Evolutionary conservation across 2,888 invertebrate species (phyloP).

Genomic region (Metopia argyrocephala): DNA sequence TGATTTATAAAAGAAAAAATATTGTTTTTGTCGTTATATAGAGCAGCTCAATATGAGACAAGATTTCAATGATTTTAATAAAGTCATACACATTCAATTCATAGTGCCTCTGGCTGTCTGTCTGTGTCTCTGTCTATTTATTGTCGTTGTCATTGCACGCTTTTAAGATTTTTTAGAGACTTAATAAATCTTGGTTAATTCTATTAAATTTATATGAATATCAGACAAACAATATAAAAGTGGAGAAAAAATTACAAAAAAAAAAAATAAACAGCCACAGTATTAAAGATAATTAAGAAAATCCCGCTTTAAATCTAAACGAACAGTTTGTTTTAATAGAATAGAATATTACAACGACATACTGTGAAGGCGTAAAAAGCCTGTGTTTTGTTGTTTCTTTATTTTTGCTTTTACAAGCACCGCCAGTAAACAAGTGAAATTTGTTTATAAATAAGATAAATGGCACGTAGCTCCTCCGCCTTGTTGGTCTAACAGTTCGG

Average conservation of each 20-base stretch:
- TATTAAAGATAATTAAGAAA: not conserved
- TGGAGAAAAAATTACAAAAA: not conserved
- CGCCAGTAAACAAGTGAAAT: too few relatives aligned
- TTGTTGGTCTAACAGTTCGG: too few relatives aligned
- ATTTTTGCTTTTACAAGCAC: slow-evolving; percentile 23
- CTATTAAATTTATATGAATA: slow-evolving; percentile 35
- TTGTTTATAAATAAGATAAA: too few relatives aligned
- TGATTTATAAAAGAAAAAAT: not conserved
- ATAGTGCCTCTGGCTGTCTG: not conserved
- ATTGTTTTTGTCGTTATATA: not conserved
- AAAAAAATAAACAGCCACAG: not conserved
- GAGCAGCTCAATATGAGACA: slow-evolving; percentile 4
- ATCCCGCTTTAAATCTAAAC: not conserved
- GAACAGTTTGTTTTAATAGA: not conserved
- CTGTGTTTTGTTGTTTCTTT: too few relatives aligned
- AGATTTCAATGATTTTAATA: slow-evolving; percentile 29
- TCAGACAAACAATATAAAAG: slow-evolving; percentile 20
- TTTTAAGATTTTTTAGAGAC: not conserved
- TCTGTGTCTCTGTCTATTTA: not conserved
- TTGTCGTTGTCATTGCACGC: not conserved
- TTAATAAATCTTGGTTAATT: slow-evolving; percentile 50
- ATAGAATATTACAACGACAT: not conserved
- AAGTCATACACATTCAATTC: not conserved
- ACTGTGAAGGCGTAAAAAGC: not conserved
- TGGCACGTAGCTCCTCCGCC: too few relatives aligned